Base-by-base conservation (phyloP, 2,888 invertebrate species). In the Reticulitermes lucifugus region DNA sequence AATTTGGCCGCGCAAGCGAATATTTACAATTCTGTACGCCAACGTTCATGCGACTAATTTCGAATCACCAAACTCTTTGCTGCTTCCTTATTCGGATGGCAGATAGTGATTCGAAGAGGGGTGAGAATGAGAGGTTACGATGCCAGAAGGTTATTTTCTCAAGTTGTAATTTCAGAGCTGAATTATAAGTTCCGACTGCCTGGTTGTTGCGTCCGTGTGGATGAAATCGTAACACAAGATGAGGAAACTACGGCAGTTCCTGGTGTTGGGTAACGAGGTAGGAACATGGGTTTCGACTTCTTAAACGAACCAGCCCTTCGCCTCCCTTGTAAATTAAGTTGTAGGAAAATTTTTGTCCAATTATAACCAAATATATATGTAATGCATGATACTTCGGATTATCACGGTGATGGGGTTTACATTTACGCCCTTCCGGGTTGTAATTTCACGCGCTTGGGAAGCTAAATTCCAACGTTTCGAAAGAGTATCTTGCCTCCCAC, bases 101-200 rank as follows among this genome's bases (percentile, higher is more conserved):
- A 46, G 46, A 12, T 46, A 46, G 1, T 46, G 10, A n/a, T 60
- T 7, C 12, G 7, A n/a, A 60, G n/a, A 21, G 60, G 6, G 60
- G 22, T 7, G 22, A 18, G 1, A 6, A 60, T 60, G 71, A 29
- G 71, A 5, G 35, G n/a, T 9, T 7, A 14, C 2, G 14, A 71
- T 5, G 35, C n/a, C 2, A 35, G 71, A 35, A 7, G 71, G 25
- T 71, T 29, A 71, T 29, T 25, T 71, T 71, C 71, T 29, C 12
- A 25, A 71, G 71, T 29, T 71, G 71, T 71, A 71, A 71, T 71
- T 1, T 71, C 29, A 71, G 71, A 71, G 71, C 9, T 71, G 71
- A 71, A 29, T 71, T 71, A 71, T 71, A 29, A 18, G 71, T 35
- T 71, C n/a, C 46, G 46, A 46, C 9, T 9, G 9, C 71, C 29